Evolutionary conservation across 2,113 vertebrate genomes (phyloP).

Genomic region (Columba janthina): DNA sequence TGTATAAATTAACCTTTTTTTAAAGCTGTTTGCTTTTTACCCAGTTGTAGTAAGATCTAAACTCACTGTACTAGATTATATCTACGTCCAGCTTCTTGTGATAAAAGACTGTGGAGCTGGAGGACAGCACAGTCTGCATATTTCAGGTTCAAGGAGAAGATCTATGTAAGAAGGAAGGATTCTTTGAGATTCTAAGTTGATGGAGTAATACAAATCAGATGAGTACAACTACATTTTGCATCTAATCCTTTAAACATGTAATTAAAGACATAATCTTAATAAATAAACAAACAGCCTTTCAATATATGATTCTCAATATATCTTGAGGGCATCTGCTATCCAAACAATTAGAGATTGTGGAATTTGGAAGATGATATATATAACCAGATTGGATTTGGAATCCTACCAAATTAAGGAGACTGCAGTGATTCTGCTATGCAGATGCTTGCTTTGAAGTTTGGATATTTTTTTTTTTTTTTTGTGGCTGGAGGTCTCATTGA

Average conservation of each 20-base stretch:
- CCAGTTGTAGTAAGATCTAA: not conserved
- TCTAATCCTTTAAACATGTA: conserved; percentile 18
- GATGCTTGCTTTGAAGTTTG: conserved; percentile 72
- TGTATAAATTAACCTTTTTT: not conserved
- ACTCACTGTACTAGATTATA: not conserved
- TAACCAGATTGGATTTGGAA: conserved; percentile 54
- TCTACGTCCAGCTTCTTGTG: not conserved
- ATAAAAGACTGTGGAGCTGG: not conserved
- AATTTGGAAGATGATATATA: conserved; percentile 52
- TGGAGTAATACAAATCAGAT: conserved; percentile 26
- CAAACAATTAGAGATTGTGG: conserved; percentile 58
- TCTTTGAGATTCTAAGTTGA: not conserved
- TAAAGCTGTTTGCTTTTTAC: not conserved
- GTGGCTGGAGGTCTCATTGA: conserved; percentile 33
- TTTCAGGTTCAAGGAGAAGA: not conserved
- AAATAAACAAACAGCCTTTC: conserved; percentile 37
- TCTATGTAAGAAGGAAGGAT: not conserved
- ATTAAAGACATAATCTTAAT: conserved; percentile 41
- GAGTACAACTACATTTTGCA: not conserved
- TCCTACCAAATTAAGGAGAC: conserved; percentile 65
- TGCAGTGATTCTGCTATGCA: conserved; percentile 66
- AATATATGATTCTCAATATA: not conserved
- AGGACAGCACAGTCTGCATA: not conserved
- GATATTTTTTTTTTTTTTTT: not conserved
- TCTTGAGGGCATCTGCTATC: conserved; percentile 37